These are phyloP conservation scores for Neosilurus hyrtlii DNA, from an alignment of 2,797 vertebrate genomes.

Conservation along the genomic window DNA sequence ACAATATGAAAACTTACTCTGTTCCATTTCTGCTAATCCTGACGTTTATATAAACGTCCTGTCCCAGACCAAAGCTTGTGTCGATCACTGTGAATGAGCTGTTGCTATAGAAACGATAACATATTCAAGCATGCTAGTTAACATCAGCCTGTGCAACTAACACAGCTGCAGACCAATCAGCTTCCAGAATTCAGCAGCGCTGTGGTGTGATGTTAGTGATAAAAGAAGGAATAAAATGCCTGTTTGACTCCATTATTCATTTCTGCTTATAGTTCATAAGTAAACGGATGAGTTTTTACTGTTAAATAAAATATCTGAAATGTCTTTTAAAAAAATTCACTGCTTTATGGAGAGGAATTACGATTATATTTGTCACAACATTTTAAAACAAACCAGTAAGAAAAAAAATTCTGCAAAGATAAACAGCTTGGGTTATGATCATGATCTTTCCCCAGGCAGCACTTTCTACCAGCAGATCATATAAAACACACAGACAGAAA, in stretches of 20 bases:
- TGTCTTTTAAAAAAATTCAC: neutral
- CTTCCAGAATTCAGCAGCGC: neutral
- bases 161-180: neutral
- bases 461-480: neutral
- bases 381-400: neutral
- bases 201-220: neutral
- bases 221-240: neutral
- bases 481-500: neutral
- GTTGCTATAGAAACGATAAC: neutral
- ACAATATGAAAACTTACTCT: too few relatives aligned
- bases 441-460: neutral
- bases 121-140: neutral
- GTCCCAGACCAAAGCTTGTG: neutral
- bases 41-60: neutral
- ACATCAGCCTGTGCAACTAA: neutral
- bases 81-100: neutral
- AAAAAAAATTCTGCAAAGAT: too few relatives aligned
- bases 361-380: neutral
- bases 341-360: neutral
- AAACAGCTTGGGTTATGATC: neutral
- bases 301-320: neutral
- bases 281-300: neutral
- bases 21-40: too few relatives aligned
- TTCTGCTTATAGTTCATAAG: neutral
- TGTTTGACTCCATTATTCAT: too few relatives aligned